These are phyloP conservation scores for Desoria tigrina DNA, from an alignment of 2,888 invertebrate genomes.

Conservation along the genomic window DNA sequence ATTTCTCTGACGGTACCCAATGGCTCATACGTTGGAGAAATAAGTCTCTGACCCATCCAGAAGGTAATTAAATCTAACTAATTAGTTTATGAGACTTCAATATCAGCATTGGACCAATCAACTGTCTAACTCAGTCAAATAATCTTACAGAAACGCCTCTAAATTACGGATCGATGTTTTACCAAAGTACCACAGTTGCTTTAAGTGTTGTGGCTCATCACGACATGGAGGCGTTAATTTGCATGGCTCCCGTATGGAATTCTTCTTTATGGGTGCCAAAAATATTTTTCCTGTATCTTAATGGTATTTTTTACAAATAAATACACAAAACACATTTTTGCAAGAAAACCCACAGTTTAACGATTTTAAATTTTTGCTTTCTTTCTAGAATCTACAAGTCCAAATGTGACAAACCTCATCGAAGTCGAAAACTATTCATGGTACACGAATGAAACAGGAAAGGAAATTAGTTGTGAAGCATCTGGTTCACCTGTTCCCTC, in stretches of 20 bases:
- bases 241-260: conserved; percentile 50
- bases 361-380: too few relatives aligned
- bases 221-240: conserved; percentile 38
- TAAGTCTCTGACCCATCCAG: conserved; percentile 25
- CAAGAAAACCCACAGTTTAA: too few relatives aligned
- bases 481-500: conserved; percentile 31
- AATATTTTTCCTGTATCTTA: conserved; percentile 37
- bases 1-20: conserved; percentile 43
- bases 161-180: too few relatives aligned
- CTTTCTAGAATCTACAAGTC: conserved; percentile 23
- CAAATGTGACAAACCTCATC: neutral
- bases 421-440: conserved; percentile 24
- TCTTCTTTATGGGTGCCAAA: conserved; percentile 45
- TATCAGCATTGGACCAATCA: too few relatives aligned
- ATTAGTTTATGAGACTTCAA: too few relatives aligned
- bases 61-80: neutral
- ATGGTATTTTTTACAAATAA: conserved; percentile 34
- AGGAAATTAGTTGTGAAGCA: conserved; percentile 33
- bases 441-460: conserved; percentile 43
- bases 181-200: too few relatives aligned
- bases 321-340: too few relatives aligned
- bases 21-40: conserved; percentile 47
- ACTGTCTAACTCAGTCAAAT: too few relatives aligned
- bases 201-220: too few relatives aligned
- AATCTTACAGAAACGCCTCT: too few relatives aligned